Evolutionary conservation across 1,140 invertebrate genomes (phyloP).

Genomic region (Anoplolepis gracilipes): DNA sequence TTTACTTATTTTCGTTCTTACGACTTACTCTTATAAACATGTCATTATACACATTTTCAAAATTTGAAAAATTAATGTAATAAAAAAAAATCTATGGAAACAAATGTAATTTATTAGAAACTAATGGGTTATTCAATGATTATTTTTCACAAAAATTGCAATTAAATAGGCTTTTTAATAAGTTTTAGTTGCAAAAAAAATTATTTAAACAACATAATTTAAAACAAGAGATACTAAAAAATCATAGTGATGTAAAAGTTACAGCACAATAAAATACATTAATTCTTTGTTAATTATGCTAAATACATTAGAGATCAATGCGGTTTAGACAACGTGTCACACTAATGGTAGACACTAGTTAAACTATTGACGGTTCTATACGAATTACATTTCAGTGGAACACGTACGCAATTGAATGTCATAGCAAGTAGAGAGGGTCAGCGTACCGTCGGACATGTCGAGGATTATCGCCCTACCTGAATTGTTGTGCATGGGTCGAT

Average conservation of each 20-base stretch:
- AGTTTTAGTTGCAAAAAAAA: not conserved
- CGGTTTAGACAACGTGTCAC: not conserved
- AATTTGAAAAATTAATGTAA: slow-evolving; percentile 13
- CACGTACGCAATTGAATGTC: slow-evolving; percentile 26
- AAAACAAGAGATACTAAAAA: not conserved
- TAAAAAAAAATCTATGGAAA: not conserved
- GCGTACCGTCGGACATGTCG: slow-evolving; percentile 42
- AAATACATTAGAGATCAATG: not conserved
- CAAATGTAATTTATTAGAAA: not conserved
- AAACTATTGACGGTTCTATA: slow-evolving; percentile 43
- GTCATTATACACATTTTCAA: not conserved
- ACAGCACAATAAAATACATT: not conserved
- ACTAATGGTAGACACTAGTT: not conserved
- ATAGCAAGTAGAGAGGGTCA: slow-evolving; percentile 46
- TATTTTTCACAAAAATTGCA: not conserved
- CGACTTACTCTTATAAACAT: not conserved
- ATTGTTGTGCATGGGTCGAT: slow-evolving; percentile 49
- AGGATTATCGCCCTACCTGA: slow-evolving; percentile 50
- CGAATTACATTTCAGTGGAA: slow-evolving; percentile 4
- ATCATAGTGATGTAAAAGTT: not conserved
- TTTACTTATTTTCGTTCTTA: not conserved
- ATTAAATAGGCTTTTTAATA: not conserved
- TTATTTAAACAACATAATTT: not conserved
- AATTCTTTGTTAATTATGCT: not conserved
- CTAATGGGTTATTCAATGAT: not conserved